These are phyloP conservation scores for Siniperca chuatsi DNA, from an alignment of 2,113 vertebrate genomes.

Conservation along the genomic window DNA sequence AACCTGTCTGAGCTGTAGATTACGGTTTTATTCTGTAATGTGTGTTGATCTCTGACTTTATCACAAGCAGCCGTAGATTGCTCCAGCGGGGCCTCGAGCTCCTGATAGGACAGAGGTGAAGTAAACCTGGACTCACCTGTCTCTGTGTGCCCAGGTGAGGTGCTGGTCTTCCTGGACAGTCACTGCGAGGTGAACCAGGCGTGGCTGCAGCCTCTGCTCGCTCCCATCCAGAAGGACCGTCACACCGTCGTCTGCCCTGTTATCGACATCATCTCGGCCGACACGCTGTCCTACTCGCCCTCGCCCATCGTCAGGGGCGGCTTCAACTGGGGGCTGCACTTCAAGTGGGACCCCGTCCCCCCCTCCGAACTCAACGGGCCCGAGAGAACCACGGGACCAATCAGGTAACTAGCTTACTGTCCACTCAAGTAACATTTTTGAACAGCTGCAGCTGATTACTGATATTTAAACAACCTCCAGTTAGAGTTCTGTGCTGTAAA, in stretches of 20 bases:
- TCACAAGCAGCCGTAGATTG: neutral
- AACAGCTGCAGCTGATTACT: no score
- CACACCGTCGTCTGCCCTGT: constrained; percentile 93
- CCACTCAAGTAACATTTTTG: no score
- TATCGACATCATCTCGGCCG: constrained; percentile 97
- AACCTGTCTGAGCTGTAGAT: no score
- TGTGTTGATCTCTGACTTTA: no score
- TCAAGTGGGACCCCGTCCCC: constrained; percentile 98
- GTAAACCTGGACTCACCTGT: neutral
- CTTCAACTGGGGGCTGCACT: constrained; percentile 99
- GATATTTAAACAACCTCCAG: no score
- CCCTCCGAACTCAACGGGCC: constrained; percentile 87
- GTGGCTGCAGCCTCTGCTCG: constrained; percentile 93
- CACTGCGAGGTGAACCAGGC: constrained; percentile 95
- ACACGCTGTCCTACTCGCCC: constrained; percentile 93
- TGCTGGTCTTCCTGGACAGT: constrained; percentile 97
- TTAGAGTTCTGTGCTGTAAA: neutral
- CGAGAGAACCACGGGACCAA: constrained; percentile 85
- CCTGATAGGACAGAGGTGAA: neutral
- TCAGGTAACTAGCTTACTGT: constrained; percentile 84
- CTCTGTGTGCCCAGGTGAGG: constrained; percentile 85
- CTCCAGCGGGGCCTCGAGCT: neutral
- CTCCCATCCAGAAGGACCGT: constrained; percentile 84
- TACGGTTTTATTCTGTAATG: no score
- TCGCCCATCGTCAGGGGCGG: constrained; percentile 95